Evolutionary conservation across 2,888 invertebrate species (phyloP).

Genomic region (Ophion obscuratus): DNA sequence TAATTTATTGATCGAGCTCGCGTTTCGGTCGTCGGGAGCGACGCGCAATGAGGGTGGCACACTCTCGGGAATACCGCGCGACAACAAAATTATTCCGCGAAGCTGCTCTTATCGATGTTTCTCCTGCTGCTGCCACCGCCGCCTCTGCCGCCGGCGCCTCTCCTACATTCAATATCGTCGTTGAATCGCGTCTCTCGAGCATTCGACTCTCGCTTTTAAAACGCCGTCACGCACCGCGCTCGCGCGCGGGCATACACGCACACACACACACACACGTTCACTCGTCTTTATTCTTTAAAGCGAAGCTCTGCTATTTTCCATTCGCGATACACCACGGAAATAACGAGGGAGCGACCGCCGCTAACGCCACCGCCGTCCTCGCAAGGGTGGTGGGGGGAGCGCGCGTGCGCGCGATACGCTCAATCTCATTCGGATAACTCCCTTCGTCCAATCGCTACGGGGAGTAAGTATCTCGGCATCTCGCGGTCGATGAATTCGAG

Average conservation of each 20-base stretch:
- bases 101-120: not conserved
- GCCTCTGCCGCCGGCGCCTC: not conserved
- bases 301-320: not conserved
- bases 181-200: not conserved
- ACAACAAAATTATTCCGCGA: not conserved
- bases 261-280: too few relatives aligned
- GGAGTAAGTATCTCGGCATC: not conserved
- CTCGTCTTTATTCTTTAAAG: not conserved
- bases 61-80: not conserved
- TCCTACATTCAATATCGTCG: not conserved
- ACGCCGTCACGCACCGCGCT: not conserved
- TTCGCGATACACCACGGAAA: not conserved
- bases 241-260: not conserved
- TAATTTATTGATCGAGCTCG: constrained; percentile 78
- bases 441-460: not conserved
- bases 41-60: not conserved
- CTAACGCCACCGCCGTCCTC: not conserved
- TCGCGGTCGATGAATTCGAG: not conserved
- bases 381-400: not conserved
- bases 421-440: not conserved
- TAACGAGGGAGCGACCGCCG: not conserved
- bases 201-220: not conserved
- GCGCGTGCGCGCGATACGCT: not conserved
- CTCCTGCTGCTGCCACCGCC: too few relatives aligned
- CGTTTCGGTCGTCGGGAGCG: not conserved